Percentiles rank a stretch among this genome's conserved stretches.
phyloP scores from a whole-genome alignment of 2,888 invertebrate genomes.

The Cataglyphis cursor region DNA sequence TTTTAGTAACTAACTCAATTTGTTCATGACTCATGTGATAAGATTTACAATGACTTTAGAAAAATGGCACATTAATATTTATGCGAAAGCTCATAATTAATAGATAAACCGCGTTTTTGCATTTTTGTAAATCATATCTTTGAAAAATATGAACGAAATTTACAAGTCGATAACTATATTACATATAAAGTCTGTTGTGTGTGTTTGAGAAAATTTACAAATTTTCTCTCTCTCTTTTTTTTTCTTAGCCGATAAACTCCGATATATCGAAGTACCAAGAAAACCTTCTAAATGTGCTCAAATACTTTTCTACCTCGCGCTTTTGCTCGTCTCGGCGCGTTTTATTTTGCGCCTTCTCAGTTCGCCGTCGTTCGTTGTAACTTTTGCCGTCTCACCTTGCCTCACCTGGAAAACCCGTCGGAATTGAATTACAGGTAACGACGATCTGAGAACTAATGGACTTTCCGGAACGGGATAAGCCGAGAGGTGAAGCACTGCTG shows the following conservation, averaged over 20 bases:
- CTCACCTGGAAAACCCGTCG: constrained; percentile 56
- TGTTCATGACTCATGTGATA: background rate
- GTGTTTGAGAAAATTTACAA: constrained; percentile 8
- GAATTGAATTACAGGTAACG: constrained; percentile 75
- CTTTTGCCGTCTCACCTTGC: constrained; percentile 56
- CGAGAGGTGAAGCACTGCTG: constrained; percentile 19
- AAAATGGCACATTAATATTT: constrained; percentile 4
- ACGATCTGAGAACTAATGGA: constrained; percentile 76
- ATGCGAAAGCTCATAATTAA: constrained; percentile 14
- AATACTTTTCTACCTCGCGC: constrained; percentile 43
- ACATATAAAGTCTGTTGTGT: background rate
- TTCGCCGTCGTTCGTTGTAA: constrained; percentile 35
- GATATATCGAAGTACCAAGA: constrained; percentile 33
- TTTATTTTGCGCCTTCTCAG: constrained; percentile 42
- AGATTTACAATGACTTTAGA: constrained; percentile 1
- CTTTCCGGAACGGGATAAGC: constrained; percentile 62
- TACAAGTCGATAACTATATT: background rate
- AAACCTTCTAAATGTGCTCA: constrained; percentile 39
- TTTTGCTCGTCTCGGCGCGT: constrained; percentile 27
- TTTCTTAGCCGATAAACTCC: background rate
- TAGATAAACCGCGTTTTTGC: background rate
- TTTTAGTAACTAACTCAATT: constrained; percentile 19
- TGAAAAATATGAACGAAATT: background rate
- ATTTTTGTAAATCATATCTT: constrained; percentile 7
- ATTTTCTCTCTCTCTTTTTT: background rate